Evolutionary conservation across 64 coral and sea anemone genomes (phyloP), one percentile per base, ranked within the genome.

Genomic region (Exaiptasia diaphana): DNA sequence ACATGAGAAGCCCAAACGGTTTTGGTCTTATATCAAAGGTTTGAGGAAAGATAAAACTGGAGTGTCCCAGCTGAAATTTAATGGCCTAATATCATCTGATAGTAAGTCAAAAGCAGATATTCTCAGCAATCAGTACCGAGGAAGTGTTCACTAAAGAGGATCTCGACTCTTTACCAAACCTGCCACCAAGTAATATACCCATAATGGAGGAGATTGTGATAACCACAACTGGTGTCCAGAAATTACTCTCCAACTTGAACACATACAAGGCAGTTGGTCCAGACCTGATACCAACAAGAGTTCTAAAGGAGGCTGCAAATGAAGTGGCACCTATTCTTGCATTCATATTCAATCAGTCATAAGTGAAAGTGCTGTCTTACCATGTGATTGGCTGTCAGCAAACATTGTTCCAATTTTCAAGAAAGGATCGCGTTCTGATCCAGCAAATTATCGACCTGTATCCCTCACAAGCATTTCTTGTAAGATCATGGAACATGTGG

Each of bases 401-500:
- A 72, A 81, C 56, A 63, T 81, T 67, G 50, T 46, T 3, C 75
- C 75, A 1, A 31, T 78, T 15, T 78, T 37, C 35, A 84, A 84
- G 36, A 84, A 72, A 72, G 65, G 81, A 73, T 23, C 64, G 12
- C 37, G 46, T 29, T 48, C 20, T 9, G 64, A 84, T 14, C 65
- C 81, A 59, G 20, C 48, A 24, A 83, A 83, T 45, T 83, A 83
- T 70, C 0, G 79, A 61, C 79, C 62, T 17, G 70, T 83, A 11
- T 67, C 79, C 12, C 39, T 83, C 12, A 83, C 79, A 35, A 50
- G 43, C 42, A 31, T 83, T 68, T 50, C 79, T 37, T 83, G 79
- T n/a, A 83, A 83, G 29, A 71, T 70, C 35, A 83, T 83, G 79
- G 43, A 83, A 54, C 79, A 83, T 71, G 36, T 81, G 18, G 17